Percentiles rank a stretch among this genome's conserved stretches.
Conservation (phyloP, 2,113 vertebrate species). For the Seriola quinqueradiata region DNA sequence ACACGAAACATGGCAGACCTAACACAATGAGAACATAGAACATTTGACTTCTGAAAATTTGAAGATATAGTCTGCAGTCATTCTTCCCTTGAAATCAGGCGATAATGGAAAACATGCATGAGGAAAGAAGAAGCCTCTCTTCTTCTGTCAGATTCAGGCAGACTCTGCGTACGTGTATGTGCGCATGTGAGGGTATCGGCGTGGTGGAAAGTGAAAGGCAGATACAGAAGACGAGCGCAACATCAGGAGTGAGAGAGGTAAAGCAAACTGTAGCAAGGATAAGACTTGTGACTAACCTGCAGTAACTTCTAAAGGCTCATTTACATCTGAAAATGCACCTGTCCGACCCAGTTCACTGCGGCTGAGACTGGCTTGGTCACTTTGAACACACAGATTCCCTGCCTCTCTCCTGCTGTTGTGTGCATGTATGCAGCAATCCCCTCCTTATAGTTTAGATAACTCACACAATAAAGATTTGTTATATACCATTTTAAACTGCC, state of each 20-base stretch:
- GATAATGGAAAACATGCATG: not conserved
- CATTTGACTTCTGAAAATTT: not conserved
- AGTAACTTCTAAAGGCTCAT: not conserved
- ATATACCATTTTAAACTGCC: too few species aligned
- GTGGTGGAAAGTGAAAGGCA: not conserved
- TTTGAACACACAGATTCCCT: not conserved
- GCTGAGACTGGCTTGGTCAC: not conserved
- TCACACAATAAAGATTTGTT: not conserved
- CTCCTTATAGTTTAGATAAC: not conserved
- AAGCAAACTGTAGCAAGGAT: not conserved
- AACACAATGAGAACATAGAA: not conserved
- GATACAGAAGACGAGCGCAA: not conserved
- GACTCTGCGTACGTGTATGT: constrained; percentile 12
- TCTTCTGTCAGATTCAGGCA: not conserved
- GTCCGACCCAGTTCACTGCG: not conserved
- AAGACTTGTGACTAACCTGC: not conserved
- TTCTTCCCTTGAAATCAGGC: not conserved
- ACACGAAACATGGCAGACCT: not conserved
- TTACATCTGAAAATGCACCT: not conserved
- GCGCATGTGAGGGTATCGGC: not conserved
- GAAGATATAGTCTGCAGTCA: not conserved
- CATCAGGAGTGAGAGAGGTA: not conserved
- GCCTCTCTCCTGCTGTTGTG: not conserved
- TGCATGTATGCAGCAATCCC: too few species aligned
- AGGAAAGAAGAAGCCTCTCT: constrained; percentile 16